Evolutionary conservation across 1,140 invertebrate genomes (phyloP).

Genomic region (Drosophila bocki): DNA sequence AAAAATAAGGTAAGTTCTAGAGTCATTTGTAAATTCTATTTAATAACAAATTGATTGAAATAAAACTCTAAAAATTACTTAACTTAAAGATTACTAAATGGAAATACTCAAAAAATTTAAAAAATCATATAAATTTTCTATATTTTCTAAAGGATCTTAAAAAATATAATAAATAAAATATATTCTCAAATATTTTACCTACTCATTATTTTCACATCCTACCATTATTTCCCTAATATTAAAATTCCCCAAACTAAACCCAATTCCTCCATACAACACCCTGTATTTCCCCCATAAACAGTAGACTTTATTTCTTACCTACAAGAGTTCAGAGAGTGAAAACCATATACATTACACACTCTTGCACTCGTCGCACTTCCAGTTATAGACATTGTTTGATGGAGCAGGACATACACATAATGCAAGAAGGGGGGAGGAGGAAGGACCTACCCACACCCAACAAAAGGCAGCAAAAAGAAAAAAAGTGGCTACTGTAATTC

Average conservation of each 20-base stretch:
- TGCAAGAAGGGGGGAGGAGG: not conserved
- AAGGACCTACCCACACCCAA: conserved; percentile 3
- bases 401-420: conserved; percentile 43
- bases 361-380: conserved; percentile 30
- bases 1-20: not conserved
- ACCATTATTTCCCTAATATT: not conserved
- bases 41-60: not conserved
- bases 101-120: too few relatives aligned
- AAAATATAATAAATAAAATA: not conserved
- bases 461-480: conserved; percentile 38
- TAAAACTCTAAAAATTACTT: too few relatives aligned
- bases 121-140: not conserved
- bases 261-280: conserved; percentile 21
- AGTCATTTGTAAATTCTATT: not conserved
- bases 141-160: not conserved
- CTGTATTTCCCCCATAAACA: conserved; percentile 43
- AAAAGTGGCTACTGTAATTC: conserved; percentile 61
- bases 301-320: conserved; percentile 35
- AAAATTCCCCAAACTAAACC: not conserved
- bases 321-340: conserved; percentile 55
- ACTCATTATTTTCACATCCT: too few relatives aligned
- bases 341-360: conserved; percentile 62
- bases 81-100: not conserved
- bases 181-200: not conserved
- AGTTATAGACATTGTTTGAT: conserved; percentile 69